These are phyloP conservation scores for Melikaiella ostensackeni DNA, from an alignment of 2,888 invertebrate species.

Conservation along the genomic window DNA sequence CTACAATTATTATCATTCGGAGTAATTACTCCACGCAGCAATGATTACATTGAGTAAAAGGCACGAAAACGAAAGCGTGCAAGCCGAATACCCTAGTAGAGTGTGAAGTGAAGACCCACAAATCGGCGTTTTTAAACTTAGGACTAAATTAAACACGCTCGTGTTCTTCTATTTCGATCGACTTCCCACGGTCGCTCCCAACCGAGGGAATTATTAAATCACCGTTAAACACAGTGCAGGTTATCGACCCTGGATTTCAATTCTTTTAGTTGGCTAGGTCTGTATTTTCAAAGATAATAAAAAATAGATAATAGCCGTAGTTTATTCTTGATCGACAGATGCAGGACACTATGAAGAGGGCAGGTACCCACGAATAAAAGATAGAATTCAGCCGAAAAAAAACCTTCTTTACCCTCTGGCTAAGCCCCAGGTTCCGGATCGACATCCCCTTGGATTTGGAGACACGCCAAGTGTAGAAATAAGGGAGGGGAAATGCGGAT, in stretches of 20 bases:
- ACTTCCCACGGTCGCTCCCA: slow-evolving; percentile 32
- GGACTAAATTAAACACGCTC: slow-evolving; percentile 34
- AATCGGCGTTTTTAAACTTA: slow-evolving; percentile 1
- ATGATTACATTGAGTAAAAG: slow-evolving; percentile 2
- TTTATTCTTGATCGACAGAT: background rate
- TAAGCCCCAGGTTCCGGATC: background rate
- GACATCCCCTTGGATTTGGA: slow-evolving; percentile 31
- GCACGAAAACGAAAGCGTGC: slow-evolving; percentile 31
- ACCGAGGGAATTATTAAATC: background rate
- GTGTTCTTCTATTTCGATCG: slow-evolving; percentile 4
- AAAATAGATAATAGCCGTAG: background rate
- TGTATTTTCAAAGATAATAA: background rate
- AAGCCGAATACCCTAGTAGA: background rate
- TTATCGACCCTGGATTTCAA: background rate
- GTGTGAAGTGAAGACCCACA: background rate
- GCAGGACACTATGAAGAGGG: background rate
- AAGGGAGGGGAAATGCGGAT: slow-evolving; percentile 15
- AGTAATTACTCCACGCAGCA: background rate
- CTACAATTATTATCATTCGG: slow-evolving; percentile 3
- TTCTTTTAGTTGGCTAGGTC: background rate
- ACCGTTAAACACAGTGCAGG: background rate
- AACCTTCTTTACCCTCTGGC: slow-evolving; percentile 11
- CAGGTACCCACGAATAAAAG: background rate
- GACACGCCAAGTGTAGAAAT: slow-evolving; percentile 23
- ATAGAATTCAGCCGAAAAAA: background rate